Evolutionary conservation across 2,888 invertebrate species (phyloP).

Genomic region (Chydorus sphaericus): DNA sequence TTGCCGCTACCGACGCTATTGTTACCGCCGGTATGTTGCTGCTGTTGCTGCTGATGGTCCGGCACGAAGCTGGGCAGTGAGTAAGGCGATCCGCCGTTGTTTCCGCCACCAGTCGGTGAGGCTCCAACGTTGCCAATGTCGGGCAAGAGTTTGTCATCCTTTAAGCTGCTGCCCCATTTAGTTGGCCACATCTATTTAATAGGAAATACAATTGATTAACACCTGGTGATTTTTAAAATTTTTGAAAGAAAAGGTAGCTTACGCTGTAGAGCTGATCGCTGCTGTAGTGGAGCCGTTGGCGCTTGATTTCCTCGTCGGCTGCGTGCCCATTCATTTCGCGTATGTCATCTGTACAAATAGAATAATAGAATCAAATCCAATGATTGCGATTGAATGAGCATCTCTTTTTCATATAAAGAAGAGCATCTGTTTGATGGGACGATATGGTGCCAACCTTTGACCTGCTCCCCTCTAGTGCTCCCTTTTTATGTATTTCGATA

Average conservation of each 20-base stretch:
- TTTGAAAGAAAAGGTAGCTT: conserved; percentile 13
- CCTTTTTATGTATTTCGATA: no score
- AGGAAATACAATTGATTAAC: not conserved
- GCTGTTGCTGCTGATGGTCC: conserved; percentile 9
- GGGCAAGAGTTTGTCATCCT: conserved; percentile 73
- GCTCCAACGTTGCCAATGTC: conserved; percentile 52
- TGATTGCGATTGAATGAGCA: not conserved
- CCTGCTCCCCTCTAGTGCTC: not conserved
- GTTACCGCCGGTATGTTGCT: not conserved
- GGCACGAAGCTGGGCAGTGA: conserved; percentile 14
- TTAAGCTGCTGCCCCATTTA: conserved; percentile 53
- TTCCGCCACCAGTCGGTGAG: conserved; percentile 24
- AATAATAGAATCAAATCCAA: conserved; percentile 9
- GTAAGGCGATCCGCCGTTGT: conserved; percentile 33
- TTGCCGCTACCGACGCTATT: not conserved
- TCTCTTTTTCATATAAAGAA: not conserved
- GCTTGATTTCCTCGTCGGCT: conserved; percentile 71
- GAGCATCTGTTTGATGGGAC: not conserved
- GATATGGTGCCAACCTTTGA: not conserved
- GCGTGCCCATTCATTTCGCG: conserved; percentile 58
- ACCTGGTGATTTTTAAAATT: not conserved
- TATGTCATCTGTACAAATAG: conserved; percentile 55
- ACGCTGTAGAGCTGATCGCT: conserved; percentile 65
- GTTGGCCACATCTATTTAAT: conserved; percentile 55
- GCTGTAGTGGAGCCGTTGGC: conserved; percentile 74